These are phyloP conservation scores for Pachypanchax playfairii DNA, from an alignment of 2,113 vertebrate species.

Conservation along the genomic window DNA sequence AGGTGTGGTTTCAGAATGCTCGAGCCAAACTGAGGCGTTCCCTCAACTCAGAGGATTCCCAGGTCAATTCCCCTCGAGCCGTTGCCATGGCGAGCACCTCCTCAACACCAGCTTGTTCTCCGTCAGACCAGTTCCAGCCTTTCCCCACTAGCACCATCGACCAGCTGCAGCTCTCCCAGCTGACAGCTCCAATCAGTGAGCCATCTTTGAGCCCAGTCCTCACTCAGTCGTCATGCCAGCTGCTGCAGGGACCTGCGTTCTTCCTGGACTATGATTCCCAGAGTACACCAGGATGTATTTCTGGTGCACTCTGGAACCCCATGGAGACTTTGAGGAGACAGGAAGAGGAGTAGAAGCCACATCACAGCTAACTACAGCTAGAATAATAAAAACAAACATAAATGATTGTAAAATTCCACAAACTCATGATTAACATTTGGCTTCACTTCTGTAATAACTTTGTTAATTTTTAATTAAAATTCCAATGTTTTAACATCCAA, in stretches of 20 bases:
- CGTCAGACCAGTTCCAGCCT: background rate
- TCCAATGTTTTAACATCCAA: too few relatives aligned
- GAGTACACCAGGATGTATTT: slow-evolving; percentile 27
- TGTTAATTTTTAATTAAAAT: too few relatives aligned
- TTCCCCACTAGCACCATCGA: slow-evolving; percentile 72
- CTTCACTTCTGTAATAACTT: too few relatives aligned
- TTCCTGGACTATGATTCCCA: slow-evolving; percentile 62
- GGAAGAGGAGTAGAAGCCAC: slow-evolving; percentile 16
- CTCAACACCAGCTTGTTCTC: slow-evolving; percentile 16
- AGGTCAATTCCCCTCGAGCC: slow-evolving; percentile 24
- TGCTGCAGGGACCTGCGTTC: slow-evolving; percentile 34
- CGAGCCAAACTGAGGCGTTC: slow-evolving; percentile 76
- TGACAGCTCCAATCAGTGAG: slow-evolving; percentile 56
- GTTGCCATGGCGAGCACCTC: slow-evolving; percentile 31
- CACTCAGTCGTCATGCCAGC: background rate
- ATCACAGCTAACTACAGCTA: slow-evolving; percentile 40
- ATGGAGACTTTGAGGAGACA: slow-evolving; percentile 41
- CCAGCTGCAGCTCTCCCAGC: slow-evolving; percentile 71
- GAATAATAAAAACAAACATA: background rate
- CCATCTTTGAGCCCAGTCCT: background rate
- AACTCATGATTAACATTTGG: too few relatives aligned
- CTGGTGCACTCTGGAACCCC: slow-evolving; percentile 55
- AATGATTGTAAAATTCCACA: background rate
- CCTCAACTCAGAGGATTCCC: slow-evolving; percentile 65
- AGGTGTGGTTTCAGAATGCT: slow-evolving; percentile 83